phyloP scores from a whole-genome alignment of 1,140 invertebrate genomes.

The Coptotermes formosanus region DNA sequence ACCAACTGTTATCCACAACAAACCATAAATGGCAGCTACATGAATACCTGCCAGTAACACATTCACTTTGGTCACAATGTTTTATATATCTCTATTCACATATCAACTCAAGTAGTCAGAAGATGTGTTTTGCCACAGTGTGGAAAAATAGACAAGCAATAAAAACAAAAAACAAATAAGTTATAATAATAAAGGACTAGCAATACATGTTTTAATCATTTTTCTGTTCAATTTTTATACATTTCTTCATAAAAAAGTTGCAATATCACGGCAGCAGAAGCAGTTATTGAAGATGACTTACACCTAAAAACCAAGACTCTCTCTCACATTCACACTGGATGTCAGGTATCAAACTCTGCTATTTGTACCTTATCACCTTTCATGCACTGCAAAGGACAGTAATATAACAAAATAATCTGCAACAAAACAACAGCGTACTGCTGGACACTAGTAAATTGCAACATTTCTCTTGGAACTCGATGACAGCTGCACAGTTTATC shows the following conservation, averaged over 20 bases:
- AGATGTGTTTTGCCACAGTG: not conserved
- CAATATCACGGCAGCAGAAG: constrained; percentile 23
- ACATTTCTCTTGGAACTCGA: not conserved
- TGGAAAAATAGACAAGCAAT: not conserved
- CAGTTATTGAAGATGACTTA: not conserved
- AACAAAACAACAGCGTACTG: not conserved
- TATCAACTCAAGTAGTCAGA: constrained; percentile 8
- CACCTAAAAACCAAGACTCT: not conserved
- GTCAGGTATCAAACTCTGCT: not conserved
- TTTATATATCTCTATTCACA: not conserved
- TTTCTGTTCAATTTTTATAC: constrained; percentile 6
- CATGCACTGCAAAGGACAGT: not conserved
- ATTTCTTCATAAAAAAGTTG: constrained; percentile 11
- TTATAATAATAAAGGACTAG: constrained; percentile 26
- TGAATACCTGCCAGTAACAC: not conserved
- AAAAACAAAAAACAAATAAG: constrained; percentile 22
- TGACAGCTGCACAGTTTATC: not conserved
- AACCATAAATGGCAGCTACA: not conserved
- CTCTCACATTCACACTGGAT: not conserved
- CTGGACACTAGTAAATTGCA: not conserved
- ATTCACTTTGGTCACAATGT: not conserved
- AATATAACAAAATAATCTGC: not conserved
- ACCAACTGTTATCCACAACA: not conserved
- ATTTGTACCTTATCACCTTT: not conserved
- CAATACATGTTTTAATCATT: constrained; percentile 14